phyloP scores from a whole-genome alignment of 2,888 invertebrate species.

The Sphaerophoria rueppellii region DNA sequence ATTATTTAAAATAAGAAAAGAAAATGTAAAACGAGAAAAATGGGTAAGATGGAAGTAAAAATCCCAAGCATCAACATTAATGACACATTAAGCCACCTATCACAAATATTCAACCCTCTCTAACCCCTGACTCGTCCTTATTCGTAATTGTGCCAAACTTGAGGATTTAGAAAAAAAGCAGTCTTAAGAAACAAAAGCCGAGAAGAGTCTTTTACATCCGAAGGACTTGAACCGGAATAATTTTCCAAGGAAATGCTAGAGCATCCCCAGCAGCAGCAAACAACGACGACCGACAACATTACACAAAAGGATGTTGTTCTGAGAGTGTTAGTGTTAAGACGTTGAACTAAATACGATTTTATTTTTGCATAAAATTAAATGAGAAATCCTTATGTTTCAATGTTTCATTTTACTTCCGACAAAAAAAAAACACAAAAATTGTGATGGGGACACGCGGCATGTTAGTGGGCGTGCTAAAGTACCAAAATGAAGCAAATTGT shows the following conservation, averaged over 20 bases:
- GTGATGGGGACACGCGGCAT: not conserved
- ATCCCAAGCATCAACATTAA: constrained; percentile 42
- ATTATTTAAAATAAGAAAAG: constrained; percentile 20
- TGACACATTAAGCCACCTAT: constrained; percentile 35
- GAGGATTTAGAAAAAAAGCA: not conserved
- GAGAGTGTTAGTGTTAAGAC: constrained; percentile 11
- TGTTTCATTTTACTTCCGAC: constrained; percentile 15
- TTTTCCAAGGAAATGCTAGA: constrained; percentile 9
- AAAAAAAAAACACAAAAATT: not conserved
- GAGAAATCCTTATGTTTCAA: constrained; percentile 33
- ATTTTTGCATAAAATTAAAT: constrained; percentile 46
- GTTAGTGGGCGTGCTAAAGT: not conserved
- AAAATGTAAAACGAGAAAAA: constrained; percentile 9
- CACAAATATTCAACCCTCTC: constrained; percentile 19
- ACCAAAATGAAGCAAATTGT: constrained; percentile 25
- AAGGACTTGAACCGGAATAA: constrained; percentile 53
- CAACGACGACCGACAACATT: not conserved
- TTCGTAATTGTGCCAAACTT: not conserved
- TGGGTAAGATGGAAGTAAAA: constrained; percentile 25
- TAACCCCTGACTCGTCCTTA: constrained; percentile 5
- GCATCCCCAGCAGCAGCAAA: constrained; percentile 1
- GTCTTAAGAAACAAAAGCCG: constrained; percentile 22
- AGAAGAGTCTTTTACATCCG: not conserved
- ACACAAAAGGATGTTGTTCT: constrained; percentile 38
- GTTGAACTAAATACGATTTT: constrained; percentile 40